A percentile compares a stretch with the other conserved stretches of the same genome.
These are phyloP conservation scores for Heliconius congener DNA, from an alignment of 1,140 invertebrate species.

Conservation along the genomic window DNA sequence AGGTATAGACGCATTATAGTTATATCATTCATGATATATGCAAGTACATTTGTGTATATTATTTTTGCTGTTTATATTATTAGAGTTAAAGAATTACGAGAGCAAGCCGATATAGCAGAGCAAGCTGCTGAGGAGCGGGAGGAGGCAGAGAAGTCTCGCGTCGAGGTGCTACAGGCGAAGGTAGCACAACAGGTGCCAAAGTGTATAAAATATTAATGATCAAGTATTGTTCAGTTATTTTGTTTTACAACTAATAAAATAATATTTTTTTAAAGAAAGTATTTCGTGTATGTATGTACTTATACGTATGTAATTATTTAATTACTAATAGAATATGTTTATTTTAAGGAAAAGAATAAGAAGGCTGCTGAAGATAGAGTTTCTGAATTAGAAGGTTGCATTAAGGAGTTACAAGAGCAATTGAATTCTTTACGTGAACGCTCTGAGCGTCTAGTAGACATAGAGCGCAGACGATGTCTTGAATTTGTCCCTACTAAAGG, in stretches of 20 bases:
- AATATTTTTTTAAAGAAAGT: neutral
- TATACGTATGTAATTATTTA: too few species aligned
- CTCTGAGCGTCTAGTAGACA: conserved; percentile 57
- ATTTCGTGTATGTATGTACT: neutral
- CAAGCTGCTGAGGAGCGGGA: conserved; percentile 38
- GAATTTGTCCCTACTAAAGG: conserved; percentile 68
- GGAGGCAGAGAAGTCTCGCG: conserved; percentile 45
- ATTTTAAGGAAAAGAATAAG: conserved; percentile 54
- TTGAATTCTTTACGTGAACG: conserved; percentile 53
- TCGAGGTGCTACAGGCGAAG: conserved; percentile 60
- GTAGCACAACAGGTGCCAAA: conserved; percentile 66
- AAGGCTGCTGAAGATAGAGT: conserved; percentile 45
- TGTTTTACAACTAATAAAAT: neutral
- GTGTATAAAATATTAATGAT: conserved; percentile 38
- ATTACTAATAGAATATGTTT: too few species aligned
- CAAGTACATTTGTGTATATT: neutral
- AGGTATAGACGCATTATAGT: conserved; percentile 47
- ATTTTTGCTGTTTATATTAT: neutral
- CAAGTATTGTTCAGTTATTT: neutral
- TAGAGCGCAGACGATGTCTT: conserved; percentile 59
- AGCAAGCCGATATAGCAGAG: conserved; percentile 52
- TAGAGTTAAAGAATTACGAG: conserved; percentile 68
- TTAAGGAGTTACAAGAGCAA: conserved; percentile 60
- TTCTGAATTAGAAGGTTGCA: conserved; percentile 49
- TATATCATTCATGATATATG: neutral